Evolutionary conservation across 2,113 vertebrate species (phyloP), one percentile per base, ranked within the genome.

Genomic region (Pelusios castaneus): DNA sequence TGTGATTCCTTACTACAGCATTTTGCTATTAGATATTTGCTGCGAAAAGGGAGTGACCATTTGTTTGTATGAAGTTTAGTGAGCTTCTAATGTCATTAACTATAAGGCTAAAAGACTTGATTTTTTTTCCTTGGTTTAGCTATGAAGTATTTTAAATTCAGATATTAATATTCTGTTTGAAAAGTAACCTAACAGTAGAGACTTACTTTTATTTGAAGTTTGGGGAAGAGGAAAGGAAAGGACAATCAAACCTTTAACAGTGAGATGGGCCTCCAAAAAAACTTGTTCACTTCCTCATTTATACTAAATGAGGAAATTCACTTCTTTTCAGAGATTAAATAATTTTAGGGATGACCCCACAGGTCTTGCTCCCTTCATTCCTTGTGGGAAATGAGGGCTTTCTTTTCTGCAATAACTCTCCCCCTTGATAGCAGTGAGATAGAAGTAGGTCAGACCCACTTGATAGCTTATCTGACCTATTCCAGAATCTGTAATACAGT

Each of bases 211-310:
- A 2, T 5, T 67, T 47, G 2, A 52, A 17, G 6, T 55, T 51
- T 45, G 11, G 25, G 19, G 29, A 38, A 11, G 41, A 8, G 2
- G 3, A 8, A 0, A 41, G 5, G 34, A 51, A 4, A 52, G 5
- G 49, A 52, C 43, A 91, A 75, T 2, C 14, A 9, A 34, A 6
- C 4, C 47, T 38, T 51, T n/a, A 52, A 38, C 10, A 31, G 14
- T 52, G 16, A 14, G n/a, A 79, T 63, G 41, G 13, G 11, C 47
- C n/a, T 22, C 11, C 29, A 80, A 31, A 14, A 14, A 83, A 3
- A 7, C 2, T 5, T 45, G 0, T 63, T 80, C 47, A 31, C 16
- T 49, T 84, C 9, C 34, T 21, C 10, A 11, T 51, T 29, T 60
- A 82, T 9, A 43, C 80, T 43, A 63, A 60, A 45, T 82, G 24